Base-by-base conservation (phyloP, 2,888 invertebrate genomes). In the Xylocampa areola region DNA sequence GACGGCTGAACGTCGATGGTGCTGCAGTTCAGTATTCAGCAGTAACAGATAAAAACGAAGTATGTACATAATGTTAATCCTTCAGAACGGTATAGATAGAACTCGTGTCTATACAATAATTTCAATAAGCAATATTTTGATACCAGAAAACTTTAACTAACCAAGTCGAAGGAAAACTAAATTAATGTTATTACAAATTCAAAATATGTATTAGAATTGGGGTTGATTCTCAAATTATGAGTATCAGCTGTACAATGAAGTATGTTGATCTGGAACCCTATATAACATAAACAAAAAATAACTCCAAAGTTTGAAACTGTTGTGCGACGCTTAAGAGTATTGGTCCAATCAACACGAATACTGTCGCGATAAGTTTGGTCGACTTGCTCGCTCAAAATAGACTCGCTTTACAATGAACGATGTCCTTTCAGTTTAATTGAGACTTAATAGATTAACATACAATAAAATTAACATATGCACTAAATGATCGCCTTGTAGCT, bases 91-190 rank as follows among this genome's bases (percentile, higher is more conserved):
- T 58, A 58, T 36, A 17, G 45, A 58, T 36, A 17, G 45, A 58
- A 58, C 44, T 47, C 19, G 51, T 48, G 43, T 69, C 54, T 68
- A 41, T 66, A n/a, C 2, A 64, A 57, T 63, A 62, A 62, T 57
- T 50, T 72, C 53, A 62, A 68, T 50, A 72, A 72, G 68, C 68
- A 69, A 69, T 69, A 72, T 72, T 62, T 72, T 67, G 45, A 62
- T 62, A 72, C 39, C 55, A 45, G 60, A 37, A 55, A 44, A 61
- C n/a, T 57, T 40, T 51, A 54, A 45, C 17, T 41, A 29, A 40
- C 51, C 6, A 30, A 55, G 35, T 49, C 32, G 25, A 49, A 33
- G 43, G 35, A 11, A 32, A 43, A 52, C 32, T 37, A 68, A 67
- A 35, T 30, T 1, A 57, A 39, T 45, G 17, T 58, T 23, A 41